Base-by-base conservation (phyloP, 2,797 vertebrate genomes). In the Enteromius thamalakanensis region DNA sequence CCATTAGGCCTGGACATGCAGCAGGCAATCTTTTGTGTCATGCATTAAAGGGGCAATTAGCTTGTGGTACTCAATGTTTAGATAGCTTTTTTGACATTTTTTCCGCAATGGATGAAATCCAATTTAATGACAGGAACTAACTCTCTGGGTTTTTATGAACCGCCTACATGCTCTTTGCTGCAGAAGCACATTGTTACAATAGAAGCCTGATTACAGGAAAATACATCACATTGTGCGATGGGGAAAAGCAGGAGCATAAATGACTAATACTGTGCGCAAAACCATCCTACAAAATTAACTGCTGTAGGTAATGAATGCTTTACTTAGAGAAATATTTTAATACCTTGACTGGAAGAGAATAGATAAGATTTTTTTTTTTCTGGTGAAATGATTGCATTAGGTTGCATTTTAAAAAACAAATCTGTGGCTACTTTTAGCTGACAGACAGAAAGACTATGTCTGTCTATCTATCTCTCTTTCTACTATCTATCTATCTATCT, bases 81-180 rank as follows among this genome's bases (percentile, higher is more conserved):
- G 83, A 87, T 80, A 74, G 83, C 79, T 81, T 85, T 80, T 85
- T 85, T 85, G 45, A 82, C 51, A 55, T 74, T 72, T 64, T 58
- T 51, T 42, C 34, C 6, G 32, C 79, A 64, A 71, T 87, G 86
- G 83, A 84, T 85, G 76, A 86, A 89, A 87, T 87, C 83, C 83
- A 89, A 79, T 89, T 86, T 82, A 89, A 86, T 89, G 88, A 85
- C 85, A 87, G 85, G 83, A 87, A 89, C 85, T 82, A 84, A 86
- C 83, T 84, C 76, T 74, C 55, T 82, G 60, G 60, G 67, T 79
- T 88, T 89, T 86, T 85, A 86, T 85, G 65, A 82, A 82, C 86
- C 83, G 65, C 88, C 88, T 84, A 87, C 86, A 79, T 87, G 76
- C 81, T 80, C 85, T 87, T 87, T 89, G 79, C 85, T 85, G 86